phyloP scores from a whole-genome alignment of 2,113 vertebrate genomes.

The Pachycephala philippinensis region DNA sequence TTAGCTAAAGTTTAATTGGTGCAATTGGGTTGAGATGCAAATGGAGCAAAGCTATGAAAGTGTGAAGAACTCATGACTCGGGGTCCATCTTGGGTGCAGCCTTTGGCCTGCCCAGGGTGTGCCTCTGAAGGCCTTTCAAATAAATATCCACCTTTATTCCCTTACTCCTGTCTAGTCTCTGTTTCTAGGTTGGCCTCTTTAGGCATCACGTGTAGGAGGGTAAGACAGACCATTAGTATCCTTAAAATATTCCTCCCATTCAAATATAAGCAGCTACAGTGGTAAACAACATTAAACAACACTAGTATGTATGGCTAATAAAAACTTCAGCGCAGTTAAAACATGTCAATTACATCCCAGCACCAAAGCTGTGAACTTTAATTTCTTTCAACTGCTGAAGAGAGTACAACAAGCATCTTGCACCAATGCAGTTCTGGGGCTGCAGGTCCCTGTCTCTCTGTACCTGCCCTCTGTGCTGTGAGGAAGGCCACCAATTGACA shows the following conservation, averaged over 20 bases:
- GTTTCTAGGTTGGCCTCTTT: too few species aligned
- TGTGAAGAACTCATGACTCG: too few species aligned
- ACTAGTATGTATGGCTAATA: background rate
- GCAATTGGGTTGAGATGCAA: too few species aligned
- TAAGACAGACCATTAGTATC: background rate
- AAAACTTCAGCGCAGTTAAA: background rate
- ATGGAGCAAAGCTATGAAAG: too few species aligned
- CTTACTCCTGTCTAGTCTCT: too few species aligned
- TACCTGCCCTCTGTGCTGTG: background rate
- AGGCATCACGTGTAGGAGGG: too few species aligned
- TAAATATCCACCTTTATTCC: too few species aligned
- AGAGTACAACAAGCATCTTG: fast-evolving
- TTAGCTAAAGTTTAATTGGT: too few species aligned
- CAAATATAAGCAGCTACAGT: background rate
- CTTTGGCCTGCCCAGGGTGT: too few species aligned
- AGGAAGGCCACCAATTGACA: background rate
- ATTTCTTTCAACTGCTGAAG: background rate
- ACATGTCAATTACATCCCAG: background rate
- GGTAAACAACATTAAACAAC: background rate
- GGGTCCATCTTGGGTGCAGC: too few species aligned
- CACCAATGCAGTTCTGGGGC: background rate
- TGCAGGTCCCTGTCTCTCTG: background rate
- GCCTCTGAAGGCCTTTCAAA: too few species aligned
- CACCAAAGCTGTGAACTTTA: background rate
- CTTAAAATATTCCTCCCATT: background rate